Evolutionary conservation across 2,797 vertebrate genomes (phyloP).

Genomic region (Micromesistius poutassou): DNA sequence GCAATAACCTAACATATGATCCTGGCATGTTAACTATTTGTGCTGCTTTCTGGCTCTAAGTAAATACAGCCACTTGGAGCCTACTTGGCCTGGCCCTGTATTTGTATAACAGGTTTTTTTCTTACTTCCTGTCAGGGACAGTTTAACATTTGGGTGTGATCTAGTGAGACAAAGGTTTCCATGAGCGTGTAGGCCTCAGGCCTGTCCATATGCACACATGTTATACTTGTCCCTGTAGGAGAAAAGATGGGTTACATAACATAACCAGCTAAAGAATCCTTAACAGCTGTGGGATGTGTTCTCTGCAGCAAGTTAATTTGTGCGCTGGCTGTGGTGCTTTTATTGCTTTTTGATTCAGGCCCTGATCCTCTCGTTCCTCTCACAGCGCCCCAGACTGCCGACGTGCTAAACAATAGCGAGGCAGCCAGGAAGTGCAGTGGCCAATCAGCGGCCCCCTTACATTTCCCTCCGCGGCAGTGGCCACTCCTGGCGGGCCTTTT

Average conservation of each 20-base stretch:
- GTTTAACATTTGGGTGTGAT: conserved; percentile 46
- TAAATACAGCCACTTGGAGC: background rate
- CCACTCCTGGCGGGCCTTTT: conserved; percentile 87
- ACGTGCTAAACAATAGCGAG: conserved; percentile 93
- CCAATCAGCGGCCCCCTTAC: conserved; percentile 92
- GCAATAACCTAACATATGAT: background rate
- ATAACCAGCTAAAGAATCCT: conserved; percentile 11
- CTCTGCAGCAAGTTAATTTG: conserved; percentile 15
- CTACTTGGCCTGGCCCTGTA: conserved; percentile 6
- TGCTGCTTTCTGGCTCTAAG: background rate
- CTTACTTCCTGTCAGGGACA: conserved; percentile 10
- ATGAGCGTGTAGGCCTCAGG: conserved; percentile 31
- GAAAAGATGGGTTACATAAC: conserved; percentile 6
- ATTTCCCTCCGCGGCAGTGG: conserved; percentile 72
- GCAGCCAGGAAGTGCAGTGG: conserved; percentile 91
- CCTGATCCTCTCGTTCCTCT: conserved; percentile 76
- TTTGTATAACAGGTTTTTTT: conserved; percentile 23
- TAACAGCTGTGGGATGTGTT: conserved; percentile 10
- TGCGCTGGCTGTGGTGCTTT: conserved; percentile 8
- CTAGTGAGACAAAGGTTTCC: conserved; percentile 45
- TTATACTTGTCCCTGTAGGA: conserved; percentile 7
- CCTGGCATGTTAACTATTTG: background rate
- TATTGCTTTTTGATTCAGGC: conserved; percentile 65
- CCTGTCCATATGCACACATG: conserved; percentile 31
- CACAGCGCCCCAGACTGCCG: conserved; percentile 83